Evolutionary conservation across 2,797 vertebrate genomes (phyloP).

Genomic region (Xyrichtys novacula): DNA sequence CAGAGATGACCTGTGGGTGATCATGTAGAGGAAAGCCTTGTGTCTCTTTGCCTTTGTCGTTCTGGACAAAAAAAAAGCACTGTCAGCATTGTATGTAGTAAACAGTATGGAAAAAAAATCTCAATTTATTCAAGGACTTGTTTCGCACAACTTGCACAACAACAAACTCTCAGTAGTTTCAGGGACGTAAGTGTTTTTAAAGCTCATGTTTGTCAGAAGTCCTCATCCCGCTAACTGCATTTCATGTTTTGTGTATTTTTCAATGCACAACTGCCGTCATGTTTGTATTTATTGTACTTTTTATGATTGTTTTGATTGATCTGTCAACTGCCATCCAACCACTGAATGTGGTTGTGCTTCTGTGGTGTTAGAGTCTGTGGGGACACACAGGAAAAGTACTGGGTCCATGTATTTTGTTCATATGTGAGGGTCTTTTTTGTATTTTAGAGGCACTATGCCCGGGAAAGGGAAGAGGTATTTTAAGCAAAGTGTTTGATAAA

Average conservation of each 20-base stretch:
- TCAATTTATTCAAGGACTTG: constrained; percentile 34
- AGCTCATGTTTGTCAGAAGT: constrained; percentile 38
- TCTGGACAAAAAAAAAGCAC: constrained; percentile 66
- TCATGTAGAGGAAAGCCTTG: constrained; percentile 19
- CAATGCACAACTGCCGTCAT: constrained; percentile 61
- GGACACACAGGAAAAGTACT: constrained; percentile 53
- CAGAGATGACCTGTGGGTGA: background rate
- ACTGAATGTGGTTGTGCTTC: constrained; percentile 18
- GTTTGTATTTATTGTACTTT: constrained; percentile 74
- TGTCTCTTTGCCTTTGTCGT: constrained; percentile 20
- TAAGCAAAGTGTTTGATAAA: constrained; percentile 52
- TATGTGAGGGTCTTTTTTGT: constrained; percentile 30
- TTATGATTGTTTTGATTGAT: constrained; percentile 42
- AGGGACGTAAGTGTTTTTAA: constrained; percentile 52
- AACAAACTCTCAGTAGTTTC: constrained; percentile 47
- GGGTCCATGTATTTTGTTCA: constrained; percentile 46
- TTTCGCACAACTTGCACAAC: constrained; percentile 44
- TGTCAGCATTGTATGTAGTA: constrained; percentile 53
- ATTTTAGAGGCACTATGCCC: constrained; percentile 1
- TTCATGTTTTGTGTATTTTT: constrained; percentile 69
- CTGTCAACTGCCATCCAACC: constrained; percentile 58
- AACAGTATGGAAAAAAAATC: constrained; percentile 15
- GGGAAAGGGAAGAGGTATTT: constrained; percentile 32
- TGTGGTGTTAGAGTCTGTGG: constrained; percentile 31
- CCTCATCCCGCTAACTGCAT: constrained; percentile 50